A percentile compares a stretch with the other conserved stretches of the same genome.
phyloP scores from a whole-genome alignment of 2,113 vertebrate genomes.

The Daphoenositta chrysoptera region DNA sequence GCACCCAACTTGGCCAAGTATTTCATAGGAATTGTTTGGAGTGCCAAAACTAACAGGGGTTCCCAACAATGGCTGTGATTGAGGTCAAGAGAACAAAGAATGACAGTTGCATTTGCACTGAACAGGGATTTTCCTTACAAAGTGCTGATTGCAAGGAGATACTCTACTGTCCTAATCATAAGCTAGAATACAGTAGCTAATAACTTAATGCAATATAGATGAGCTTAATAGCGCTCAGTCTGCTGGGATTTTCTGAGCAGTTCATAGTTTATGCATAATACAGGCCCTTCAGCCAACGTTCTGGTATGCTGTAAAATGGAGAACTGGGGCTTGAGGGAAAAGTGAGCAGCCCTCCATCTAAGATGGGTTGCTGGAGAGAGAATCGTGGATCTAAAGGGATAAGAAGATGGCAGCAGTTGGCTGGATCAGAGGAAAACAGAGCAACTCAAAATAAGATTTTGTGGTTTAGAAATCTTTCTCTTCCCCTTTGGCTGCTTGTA shows the following conservation, averaged over 20 bases:
- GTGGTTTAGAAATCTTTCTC: background rate
- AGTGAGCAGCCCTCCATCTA: background rate
- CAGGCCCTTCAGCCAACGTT: constrained; percentile 9
- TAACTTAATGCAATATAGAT: constrained; percentile 63
- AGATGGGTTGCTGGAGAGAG: background rate
- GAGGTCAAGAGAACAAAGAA: constrained; percentile 8
- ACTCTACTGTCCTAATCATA: constrained; percentile 51
- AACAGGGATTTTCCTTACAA: constrained; percentile 25
- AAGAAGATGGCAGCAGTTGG: background rate
- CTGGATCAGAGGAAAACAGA: background rate
- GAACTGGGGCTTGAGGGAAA: background rate
- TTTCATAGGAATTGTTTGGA: background rate
- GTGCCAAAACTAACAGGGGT: background rate
- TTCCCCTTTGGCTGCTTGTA: background rate
- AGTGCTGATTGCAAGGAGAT: constrained; percentile 25
- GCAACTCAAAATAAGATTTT: background rate
- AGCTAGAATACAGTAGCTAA: constrained; percentile 31
- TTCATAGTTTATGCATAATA: constrained; percentile 37
- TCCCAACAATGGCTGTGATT: background rate
- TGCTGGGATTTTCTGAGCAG: constrained; percentile 48
- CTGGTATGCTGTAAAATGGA: background rate
- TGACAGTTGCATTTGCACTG: constrained; percentile 1
- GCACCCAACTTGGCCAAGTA: background rate
- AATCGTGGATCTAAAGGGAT: background rate
- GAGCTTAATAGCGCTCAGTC: constrained; percentile 46